Conservation (phyloP, 1,140 invertebrate genomes). For the Aricia agestis region DNA sequence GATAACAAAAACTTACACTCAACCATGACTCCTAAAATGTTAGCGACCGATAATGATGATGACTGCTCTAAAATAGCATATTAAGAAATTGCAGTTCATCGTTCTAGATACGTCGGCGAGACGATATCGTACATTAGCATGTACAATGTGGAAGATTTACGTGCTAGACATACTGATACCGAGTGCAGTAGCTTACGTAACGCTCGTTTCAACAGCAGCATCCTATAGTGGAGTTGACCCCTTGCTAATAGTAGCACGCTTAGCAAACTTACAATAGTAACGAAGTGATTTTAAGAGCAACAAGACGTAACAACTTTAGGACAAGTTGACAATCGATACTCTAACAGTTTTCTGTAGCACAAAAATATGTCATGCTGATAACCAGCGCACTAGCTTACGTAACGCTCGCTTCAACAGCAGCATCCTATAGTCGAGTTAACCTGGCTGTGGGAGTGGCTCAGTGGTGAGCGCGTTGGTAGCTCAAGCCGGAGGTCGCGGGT, state of each 20-base stretch:
- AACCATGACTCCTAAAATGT: too few relatives aligned
- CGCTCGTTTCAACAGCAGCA: neutral
- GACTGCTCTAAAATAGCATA: constrained; percentile 20
- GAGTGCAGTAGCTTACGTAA: constrained; percentile 6
- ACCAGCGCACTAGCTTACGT: too few relatives aligned
- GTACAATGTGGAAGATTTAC: constrained; percentile 2
- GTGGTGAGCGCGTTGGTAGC: too few relatives aligned
- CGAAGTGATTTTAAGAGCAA: too few relatives aligned
- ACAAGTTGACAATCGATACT: too few relatives aligned
- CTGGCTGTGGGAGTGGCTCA: too few relatives aligned
- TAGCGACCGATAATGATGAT: neutral
- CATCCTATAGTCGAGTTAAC: neutral
- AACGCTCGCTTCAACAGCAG: neutral
- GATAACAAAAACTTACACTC: neutral
- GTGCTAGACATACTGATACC: constrained; percentile 2
- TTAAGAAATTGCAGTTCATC: constrained; percentile 25
- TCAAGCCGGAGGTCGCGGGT: too few relatives aligned
- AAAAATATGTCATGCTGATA: too few relatives aligned
- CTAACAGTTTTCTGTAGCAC: too few relatives aligned
- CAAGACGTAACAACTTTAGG: too few relatives aligned
- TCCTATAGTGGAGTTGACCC: neutral
- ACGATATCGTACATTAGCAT: neutral
- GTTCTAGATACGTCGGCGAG: constrained; percentile 5
- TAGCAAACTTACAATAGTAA: too few relatives aligned
- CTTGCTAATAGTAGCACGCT: neutral